Base-by-base conservation (phyloP, 2,797 vertebrate genomes). In the Pipistrellus nathusii region DNA sequence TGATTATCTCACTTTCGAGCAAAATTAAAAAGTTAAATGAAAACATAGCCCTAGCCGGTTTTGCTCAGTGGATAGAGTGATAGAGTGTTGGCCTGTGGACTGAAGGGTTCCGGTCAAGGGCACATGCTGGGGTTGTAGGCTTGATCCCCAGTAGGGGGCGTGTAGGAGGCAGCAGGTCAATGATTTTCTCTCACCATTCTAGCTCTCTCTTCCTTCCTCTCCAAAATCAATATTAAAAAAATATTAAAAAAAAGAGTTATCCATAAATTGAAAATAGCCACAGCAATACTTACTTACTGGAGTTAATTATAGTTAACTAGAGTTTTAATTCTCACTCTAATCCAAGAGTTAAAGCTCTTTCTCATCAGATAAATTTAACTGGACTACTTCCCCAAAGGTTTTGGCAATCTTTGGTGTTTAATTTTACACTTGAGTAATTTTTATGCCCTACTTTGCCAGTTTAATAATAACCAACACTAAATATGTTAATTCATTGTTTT, bases 391-490 rank as follows among this genome's bases (percentile, higher is more conserved):
- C 83, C 73, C 23, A 14, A 30, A 89, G 13, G 86, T 62, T 38
- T 27, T 27, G 88, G 64, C 69, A 68, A 55, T 92, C 75, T 84
- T 73, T 35, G 10, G 66, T 84, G 53, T 72, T 88, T 66, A 48
- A 12, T 85, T 94, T 95, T 95, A 93, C 11, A 55, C 51, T 27
- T 91, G 75, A 55, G n/a, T 75, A 71, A 84, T 92, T 93, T 92
- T 91, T 92, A 94, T 73, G 71, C 7, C 82, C 59, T 66, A 21
- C 53, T 1, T 48, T 78, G 44, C 62, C 68, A 92, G 84, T 94
- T 87, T 90, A 87, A 93, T 91, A 95, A 85, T 88, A 89, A 62
- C 68, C 15, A 76, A 35, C 21, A 85, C 85, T 82, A 94, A 93
- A 85, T 81, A 69, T 18, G 30, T 73, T 83, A 68, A 84, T 32